Base-by-base conservation (phyloP, 2,888 invertebrate genomes). In the Notodromas monacha region DNA sequence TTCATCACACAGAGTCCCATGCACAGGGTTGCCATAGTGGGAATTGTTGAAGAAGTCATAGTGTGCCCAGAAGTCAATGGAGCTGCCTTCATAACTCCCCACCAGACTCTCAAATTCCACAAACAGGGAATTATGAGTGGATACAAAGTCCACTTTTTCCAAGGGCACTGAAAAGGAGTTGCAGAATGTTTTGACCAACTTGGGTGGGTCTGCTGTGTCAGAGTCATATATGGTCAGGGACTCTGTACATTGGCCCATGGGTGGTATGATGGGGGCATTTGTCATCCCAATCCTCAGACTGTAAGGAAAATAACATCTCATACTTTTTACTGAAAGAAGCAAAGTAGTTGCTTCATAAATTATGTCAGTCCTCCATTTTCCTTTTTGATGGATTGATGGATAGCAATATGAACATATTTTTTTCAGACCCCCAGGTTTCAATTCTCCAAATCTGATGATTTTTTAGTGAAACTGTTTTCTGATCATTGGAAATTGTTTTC, bases 31-130 rank as follows among this genome's bases (percentile, higher is more conserved):
- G 0, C 79, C 79, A 37, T 69, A 67, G 31, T 68, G 65, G 0
- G 73, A 76, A 42, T 76, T 74, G 48, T 79, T 77, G 52, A 77
- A 79, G 55, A 77, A 79, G 44, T 79, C 77, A 43, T 77, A 79
- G 45, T 77, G 77, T 0, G 77, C 77, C 77, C 77, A 77, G 46
- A 77, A 79, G 50, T 79, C 77, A 10, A 81, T 55, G 0, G 77
- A 77, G n/a, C 76, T 76, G 58, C 77, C 79, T 35, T 76, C 74
- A 41, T 79, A 77, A 38, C 76, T 76, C 13, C 81, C 79, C 2
- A 77, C 76, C 46, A 74, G 74, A 50, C 77, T 77, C 42, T 77
- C 74, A 45, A 77, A 77, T 36, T 74, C 58, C 0, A 79, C 76
- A 42, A 69, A 77, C 40, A 79, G 59, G 0, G 77, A 65, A 38